Evolutionary conservation across 1,140 invertebrate genomes (phyloP).

Genomic region (Drosophila ambigua): DNA sequence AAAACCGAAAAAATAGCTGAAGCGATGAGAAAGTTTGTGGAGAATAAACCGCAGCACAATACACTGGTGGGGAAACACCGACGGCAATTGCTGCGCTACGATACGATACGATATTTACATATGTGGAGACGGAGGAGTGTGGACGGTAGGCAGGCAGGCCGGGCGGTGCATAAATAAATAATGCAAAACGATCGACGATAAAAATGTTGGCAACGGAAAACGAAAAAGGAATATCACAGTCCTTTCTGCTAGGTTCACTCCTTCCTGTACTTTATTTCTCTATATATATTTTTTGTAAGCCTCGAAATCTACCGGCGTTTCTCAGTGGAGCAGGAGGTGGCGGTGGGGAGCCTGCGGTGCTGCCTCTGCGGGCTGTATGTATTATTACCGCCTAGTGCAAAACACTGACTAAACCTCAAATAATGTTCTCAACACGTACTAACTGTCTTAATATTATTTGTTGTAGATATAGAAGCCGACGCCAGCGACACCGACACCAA

Average conservation of each 20-base stretch:
- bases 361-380: slow-evolving; percentile 52
- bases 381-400: slow-evolving; percentile 81
- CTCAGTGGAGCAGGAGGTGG: background rate
- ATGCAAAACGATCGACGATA: slow-evolving; percentile 36
- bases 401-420: slow-evolving; percentile 83
- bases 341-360: slow-evolving; percentile 35
- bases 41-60: slow-evolving; percentile 24
- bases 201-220: background rate
- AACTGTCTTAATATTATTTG: slow-evolving; percentile 83
- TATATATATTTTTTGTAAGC: too few species aligned
- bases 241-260: slow-evolving; percentile 2
- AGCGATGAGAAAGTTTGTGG: slow-evolving; percentile 46
- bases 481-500: slow-evolving; percentile 39
- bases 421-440: slow-evolving; percentile 83
- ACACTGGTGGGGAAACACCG: slow-evolving; percentile 26
- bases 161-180: slow-evolving; percentile 60
- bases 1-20: slow-evolving; percentile 70
- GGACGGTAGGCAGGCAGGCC: background rate
- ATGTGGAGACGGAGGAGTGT: slow-evolving; percentile 4
- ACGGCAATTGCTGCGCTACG: slow-evolving; percentile 46
- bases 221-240: slow-evolving; percentile 53
- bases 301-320: too few species aligned
- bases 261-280: too few species aligned
- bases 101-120: slow-evolving; percentile 50
- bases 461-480: slow-evolving; percentile 82